Percentiles rank a stretch among this genome's conserved stretches.
phyloP scores from a whole-genome alignment of 2,888 invertebrate genomes.

The Drosophila putrida region DNA sequence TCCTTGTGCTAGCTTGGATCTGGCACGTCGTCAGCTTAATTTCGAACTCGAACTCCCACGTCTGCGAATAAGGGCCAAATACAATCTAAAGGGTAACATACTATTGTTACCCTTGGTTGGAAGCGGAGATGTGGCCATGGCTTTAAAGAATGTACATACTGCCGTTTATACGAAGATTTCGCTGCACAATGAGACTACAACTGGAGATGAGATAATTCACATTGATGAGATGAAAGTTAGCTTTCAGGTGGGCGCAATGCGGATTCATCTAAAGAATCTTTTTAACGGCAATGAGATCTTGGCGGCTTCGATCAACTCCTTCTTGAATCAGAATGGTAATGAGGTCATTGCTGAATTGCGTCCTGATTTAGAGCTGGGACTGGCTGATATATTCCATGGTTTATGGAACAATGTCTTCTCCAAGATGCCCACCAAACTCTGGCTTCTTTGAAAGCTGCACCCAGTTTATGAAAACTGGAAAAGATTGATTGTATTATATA shows the following conservation, averaged over 20 bases:
- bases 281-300: conserved; percentile 89
- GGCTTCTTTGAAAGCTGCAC: conserved; percentile 84
- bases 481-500: conserved; percentile 42
- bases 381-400: conserved; percentile 87
- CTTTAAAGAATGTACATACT: conserved; percentile 86
- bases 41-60: conserved; percentile 87
- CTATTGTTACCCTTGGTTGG: conserved; percentile 87
- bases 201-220: conserved; percentile 84
- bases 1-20: conserved; percentile 85
- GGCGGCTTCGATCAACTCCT: conserved; percentile 87
- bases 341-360: conserved; percentile 88
- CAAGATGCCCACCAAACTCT: conserved; percentile 87
- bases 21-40: conserved; percentile 86
- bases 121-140: conserved; percentile 86
- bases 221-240: conserved; percentile 87
- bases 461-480: not conserved
- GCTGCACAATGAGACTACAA: conserved; percentile 85
- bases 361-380: conserved; percentile 87
- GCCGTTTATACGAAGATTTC: conserved; percentile 86
- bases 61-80: conserved; percentile 87
- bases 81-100: conserved; percentile 88
- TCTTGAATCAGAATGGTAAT: conserved; percentile 87
- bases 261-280: conserved; percentile 87
- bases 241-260: conserved; percentile 87
- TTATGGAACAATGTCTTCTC: conserved; percentile 87